These are phyloP conservation scores for Parochlus steinenii DNA, from an alignment of 2,888 invertebrate species.

Conservation along the genomic window DNA sequence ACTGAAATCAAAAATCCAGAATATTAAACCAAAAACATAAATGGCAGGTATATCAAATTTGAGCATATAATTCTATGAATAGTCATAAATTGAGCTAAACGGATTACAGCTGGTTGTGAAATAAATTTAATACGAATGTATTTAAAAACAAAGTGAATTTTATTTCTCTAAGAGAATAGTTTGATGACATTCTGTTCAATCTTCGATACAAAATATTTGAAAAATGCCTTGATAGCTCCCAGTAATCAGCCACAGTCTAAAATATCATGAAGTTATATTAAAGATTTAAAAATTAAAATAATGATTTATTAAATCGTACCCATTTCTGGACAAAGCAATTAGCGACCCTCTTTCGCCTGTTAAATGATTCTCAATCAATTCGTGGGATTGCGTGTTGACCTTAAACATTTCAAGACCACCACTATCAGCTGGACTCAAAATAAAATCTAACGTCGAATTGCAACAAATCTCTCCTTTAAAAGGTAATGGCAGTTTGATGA, in stretches of 20 bases:
- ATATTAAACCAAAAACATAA: too few species aligned
- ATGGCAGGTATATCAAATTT: too few species aligned
- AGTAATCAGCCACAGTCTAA: conserved; percentile 26
- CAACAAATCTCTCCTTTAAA: conserved; percentile 26
- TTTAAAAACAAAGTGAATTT: too few species aligned
- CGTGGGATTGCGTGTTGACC: conserved; percentile 12
- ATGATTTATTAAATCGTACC: conserved; percentile 18
- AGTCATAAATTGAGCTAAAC: too few species aligned
- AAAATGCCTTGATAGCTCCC: conserved; percentile 25
- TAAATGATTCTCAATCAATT: conserved; percentile 11
- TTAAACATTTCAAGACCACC: conserved; percentile 25
- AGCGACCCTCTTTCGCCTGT: conserved; percentile 23
- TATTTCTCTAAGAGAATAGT: too few species aligned
- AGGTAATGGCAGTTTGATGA: conserved; percentile 26
- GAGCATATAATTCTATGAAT: too few species aligned
- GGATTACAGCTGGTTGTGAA: too few species aligned
- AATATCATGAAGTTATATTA: conserved; percentile 13
- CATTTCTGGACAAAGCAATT: conserved; percentile 27
- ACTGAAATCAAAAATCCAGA: too few species aligned
- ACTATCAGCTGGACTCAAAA: conserved; percentile 24
- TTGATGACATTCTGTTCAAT: too few species aligned
- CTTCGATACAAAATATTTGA: conserved; percentile 23
- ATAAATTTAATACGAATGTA: too few species aligned
- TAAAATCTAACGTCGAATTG: conserved; percentile 21
- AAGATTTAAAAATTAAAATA: not conserved